These are phyloP conservation scores for Chloroclystis v-ata DNA, from an alignment of 2,888 invertebrate species.

Conservation along the genomic window DNA sequence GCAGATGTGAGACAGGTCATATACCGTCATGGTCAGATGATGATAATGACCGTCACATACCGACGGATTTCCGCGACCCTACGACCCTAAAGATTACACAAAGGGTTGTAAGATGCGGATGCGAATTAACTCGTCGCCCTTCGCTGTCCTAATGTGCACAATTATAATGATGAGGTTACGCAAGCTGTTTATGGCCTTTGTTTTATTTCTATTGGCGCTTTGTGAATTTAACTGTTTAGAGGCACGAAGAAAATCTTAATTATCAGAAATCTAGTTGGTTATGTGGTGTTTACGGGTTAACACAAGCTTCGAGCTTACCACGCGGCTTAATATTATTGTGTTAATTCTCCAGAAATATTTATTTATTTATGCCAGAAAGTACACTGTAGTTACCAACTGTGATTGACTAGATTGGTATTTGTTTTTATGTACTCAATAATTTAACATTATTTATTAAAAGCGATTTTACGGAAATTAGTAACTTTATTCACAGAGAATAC, in stretches of 20 bases:
- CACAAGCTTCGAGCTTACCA: too few relatives aligned
- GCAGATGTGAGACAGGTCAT: background rate
- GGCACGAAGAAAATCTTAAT: background rate
- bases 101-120: conserved; percentile 25
- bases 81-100: conserved; percentile 30
- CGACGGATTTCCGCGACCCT: background rate
- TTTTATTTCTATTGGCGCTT: background rate
- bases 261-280: too few relatives aligned
- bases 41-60: background rate
- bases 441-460: too few relatives aligned
- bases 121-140: conserved; percentile 28
- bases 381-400: too few relatives aligned
- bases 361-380: too few relatives aligned
- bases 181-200: conserved; percentile 13
- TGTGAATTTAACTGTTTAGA: background rate
- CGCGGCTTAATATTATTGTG: too few relatives aligned
- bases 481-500: too few relatives aligned
- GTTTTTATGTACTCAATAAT: too few relatives aligned
- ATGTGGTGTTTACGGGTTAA: too few relatives aligned
- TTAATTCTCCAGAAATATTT: too few relatives aligned
- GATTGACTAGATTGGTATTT: too few relatives aligned
- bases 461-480: too few relatives aligned
- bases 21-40: background rate
- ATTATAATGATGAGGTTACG: conserved; percentile 18
- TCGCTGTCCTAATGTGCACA: conserved; percentile 22